Base-by-base conservation (phyloP, 2,888 invertebrate genomes). In the Eurytoma californica region DNA sequence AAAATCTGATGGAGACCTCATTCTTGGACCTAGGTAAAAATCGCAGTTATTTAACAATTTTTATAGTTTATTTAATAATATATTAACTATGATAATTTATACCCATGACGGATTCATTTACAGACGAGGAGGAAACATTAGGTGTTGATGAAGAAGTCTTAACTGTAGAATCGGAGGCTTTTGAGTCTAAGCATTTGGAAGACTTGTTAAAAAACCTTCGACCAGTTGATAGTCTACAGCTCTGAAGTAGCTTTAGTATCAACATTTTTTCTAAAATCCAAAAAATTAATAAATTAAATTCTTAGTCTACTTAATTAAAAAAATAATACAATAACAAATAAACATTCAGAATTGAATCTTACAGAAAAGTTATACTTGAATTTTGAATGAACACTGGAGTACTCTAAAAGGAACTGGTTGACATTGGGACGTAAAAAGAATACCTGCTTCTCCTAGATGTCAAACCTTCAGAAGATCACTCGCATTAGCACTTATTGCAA, bases 1-100 rank as follows among this genome's bases (percentile, higher is more conserved):
- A 58, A 92, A 87, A 81, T 90, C 86, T 68, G 87, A 87, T 3
- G 90, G 89, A 83, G 82, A 88, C 70, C 91, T 88, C 82, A 82
- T 80, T 12, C 55, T 72, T 12, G 77, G 4, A 3, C 85, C 88
- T 88, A 18, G 3, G 13, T 16, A n/a, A 16, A 39, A 39, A 9
- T 24, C 28, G 9, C 7, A 39, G 0, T 39, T 7, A 39, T 14
- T 24, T 47, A 47, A 24, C 61, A 58, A 60, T 61, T 58, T 20
- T 69, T 61, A 16, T 60, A 47, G 30, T 39, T 60, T 57, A 82
- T 60, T 58, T 47, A 0, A 75, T 28, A 47, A 80, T 68, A 63
- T 72, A 63, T 63, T 63, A 68, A 51, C n/a, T 51, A 28, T 1
- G 20, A 67, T 49, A 9, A 68, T 57, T 53, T 12, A 24, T 79